Base-by-base conservation (phyloP, 2,797 vertebrate genomes). In the Macrochelys suwanniensis region DNA sequence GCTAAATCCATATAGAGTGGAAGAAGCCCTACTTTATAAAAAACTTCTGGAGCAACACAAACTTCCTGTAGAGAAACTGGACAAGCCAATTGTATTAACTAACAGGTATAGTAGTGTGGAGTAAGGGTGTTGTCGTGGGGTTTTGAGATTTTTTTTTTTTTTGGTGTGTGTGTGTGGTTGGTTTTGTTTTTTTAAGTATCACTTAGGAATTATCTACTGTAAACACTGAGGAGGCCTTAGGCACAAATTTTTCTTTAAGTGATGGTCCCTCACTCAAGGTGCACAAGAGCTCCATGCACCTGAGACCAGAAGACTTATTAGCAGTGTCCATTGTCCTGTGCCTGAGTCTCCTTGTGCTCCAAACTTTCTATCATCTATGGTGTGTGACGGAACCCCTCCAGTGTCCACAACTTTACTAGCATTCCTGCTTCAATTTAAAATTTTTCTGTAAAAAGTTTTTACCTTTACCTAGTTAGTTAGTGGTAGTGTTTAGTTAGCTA, bases 1-100 rank as follows among this genome's bases (percentile, higher is more conserved):
- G 97, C 97, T 99, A 97, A 99, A 99, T 98, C 99, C 99, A 3
- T 99, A 99, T 92, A 99, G 99, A 96, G 97, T 99, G 94, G 99
- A 99, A 98, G 99, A 99, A 97, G 98, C 98, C 87, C 98, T 99
- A 97, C 98, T 99, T 49, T 98, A 98, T 98, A 99, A 99, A 98
- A 99, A 98, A 97, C 99, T 99, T 95, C 97, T 99, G 97, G 98
- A 99, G 98, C 99, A 99, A 97, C 99, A 99, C 98, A 98, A 98
- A 95, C 98, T 99, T 97, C 98, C 99, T 96, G 95, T 97, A 91
- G 98, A 98, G 97, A 98, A 97, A 87, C 98, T 99, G 97, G 99
- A 99, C 95, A 98, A 98, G 76, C 99, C 99, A 90, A 96, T 99
- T 98, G 91, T 97, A 94, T 97, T 99, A 98, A 99, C 98, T 79